Evolutionary conservation across 2,113 vertebrate genomes (phyloP).

Genomic region (Ptychochromis oligacanthus): DNA sequence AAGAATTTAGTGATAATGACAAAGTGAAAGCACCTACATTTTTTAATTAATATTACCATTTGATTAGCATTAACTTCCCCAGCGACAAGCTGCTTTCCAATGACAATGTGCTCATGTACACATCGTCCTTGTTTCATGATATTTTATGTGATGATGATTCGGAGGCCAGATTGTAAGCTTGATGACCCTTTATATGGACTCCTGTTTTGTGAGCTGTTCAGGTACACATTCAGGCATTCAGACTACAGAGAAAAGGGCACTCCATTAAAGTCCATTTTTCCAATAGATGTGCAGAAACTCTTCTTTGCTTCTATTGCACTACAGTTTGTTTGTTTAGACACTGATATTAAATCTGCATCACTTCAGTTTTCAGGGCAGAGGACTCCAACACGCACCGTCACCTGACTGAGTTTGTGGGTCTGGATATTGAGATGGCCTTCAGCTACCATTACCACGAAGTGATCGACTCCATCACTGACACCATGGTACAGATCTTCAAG

Average conservation of each 20-base stretch:
- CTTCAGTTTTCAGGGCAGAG: slow-evolving; percentile 95
- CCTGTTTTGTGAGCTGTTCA: background rate
- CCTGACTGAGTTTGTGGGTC: slow-evolving; percentile 97
- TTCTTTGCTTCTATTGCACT: background rate
- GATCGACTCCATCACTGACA: slow-evolving; percentile 94
- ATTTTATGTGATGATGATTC: background rate
- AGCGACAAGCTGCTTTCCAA: background rate
- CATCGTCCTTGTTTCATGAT: background rate
- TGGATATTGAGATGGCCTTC: slow-evolving; percentile 99
- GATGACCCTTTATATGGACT: background rate
- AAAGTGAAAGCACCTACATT: background rate
- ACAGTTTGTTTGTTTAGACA: background rate
- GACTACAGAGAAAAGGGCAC: background rate
- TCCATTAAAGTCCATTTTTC: background rate
- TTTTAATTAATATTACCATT: background rate
- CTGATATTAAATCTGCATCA: background rate
- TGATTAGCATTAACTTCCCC: background rate
- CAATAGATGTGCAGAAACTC: background rate
- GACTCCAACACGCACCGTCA: slow-evolving; percentile 99
- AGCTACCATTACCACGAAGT: slow-evolving; percentile 99
- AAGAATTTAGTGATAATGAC: no score
- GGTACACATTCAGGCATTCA: background rate
- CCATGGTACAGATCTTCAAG: slow-evolving; percentile 98
- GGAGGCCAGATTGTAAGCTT: background rate
- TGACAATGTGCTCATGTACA: background rate